phyloP scores from a whole-genome alignment of 2,888 invertebrate species.

The Stenoptilia bipunctidactyla region DNA sequence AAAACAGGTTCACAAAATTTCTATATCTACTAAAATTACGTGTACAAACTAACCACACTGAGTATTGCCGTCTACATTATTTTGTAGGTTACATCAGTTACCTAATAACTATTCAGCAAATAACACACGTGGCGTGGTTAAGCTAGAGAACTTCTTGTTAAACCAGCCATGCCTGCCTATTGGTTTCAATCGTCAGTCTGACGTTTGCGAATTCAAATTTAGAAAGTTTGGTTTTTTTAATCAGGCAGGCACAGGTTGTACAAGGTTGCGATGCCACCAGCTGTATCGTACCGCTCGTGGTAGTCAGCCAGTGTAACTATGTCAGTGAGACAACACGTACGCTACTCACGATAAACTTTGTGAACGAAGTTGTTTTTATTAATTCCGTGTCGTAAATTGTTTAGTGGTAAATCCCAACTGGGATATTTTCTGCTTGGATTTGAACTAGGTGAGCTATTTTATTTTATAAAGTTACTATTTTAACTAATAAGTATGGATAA shows the following conservation, averaged over 20 bases:
- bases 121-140: too few species aligned
- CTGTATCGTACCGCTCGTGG: constrained; percentile 12
- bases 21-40: too few species aligned
- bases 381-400: background rate
- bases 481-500: too few species aligned
- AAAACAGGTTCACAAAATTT: too few species aligned
- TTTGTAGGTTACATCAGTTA: too few species aligned
- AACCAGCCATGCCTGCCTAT: background rate
- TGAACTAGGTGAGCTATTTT: too few species aligned
- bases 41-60: too few species aligned
- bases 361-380: background rate
- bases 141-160: background rate
- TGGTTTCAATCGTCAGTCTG: constrained; percentile 25
- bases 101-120: too few species aligned
- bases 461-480: too few species aligned
- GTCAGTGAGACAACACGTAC: constrained; percentile 40
- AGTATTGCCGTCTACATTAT: too few species aligned
- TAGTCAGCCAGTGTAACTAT: constrained; percentile 40
- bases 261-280: constrained; percentile 30
- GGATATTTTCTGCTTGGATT: too few species aligned
- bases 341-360: constrained; percentile 17
- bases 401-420: too few species aligned
- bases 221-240: constrained; percentile 62
- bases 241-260: constrained; percentile 33
- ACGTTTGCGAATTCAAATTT: constrained; percentile 46